phyloP scores from a whole-genome alignment of 2,888 invertebrate genomes.

The Plemyria rubiginata region DNA sequence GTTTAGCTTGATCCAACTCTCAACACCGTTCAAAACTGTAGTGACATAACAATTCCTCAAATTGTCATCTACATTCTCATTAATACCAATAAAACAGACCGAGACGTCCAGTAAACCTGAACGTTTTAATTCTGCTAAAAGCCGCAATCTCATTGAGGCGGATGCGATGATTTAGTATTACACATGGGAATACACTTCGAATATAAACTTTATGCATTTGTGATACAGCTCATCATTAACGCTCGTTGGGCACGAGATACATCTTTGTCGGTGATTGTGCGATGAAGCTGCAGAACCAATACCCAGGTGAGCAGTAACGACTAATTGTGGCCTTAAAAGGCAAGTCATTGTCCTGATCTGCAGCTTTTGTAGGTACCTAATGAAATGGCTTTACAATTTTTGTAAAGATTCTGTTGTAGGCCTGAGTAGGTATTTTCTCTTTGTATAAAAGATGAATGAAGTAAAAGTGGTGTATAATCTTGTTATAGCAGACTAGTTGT shows the following conservation, averaged over 20 bases:
- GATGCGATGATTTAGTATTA: constrained; percentile 66
- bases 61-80: constrained; percentile 43
- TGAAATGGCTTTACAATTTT: constrained; percentile 15
- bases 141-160: constrained; percentile 77
- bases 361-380: constrained; percentile 49
- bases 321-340: constrained; percentile 55
- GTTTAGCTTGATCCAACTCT: no score
- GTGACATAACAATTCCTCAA: not conserved
- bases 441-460: no score
- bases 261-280: constrained; percentile 22
- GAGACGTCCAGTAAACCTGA: constrained; percentile 50
- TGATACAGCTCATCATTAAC: constrained; percentile 7
- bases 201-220: constrained; percentile 27
- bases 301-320: constrained; percentile 61
- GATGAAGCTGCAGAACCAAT: constrained; percentile 29
- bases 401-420: not conserved
- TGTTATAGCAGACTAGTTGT: no score
- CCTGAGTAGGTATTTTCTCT: not conserved
- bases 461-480: no score
- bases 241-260: not conserved
- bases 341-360: constrained; percentile 56
- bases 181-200: constrained; percentile 43
- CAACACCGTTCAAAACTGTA: not conserved
- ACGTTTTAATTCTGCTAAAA: constrained; percentile 80
- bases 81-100: constrained; percentile 72